A percentile compares a stretch with the other conserved stretches of the same genome.
These are phyloP conservation scores for Drosophila algonquin DNA, from an alignment of 2,888 invertebrate genomes.

Conservation along the genomic window DNA sequence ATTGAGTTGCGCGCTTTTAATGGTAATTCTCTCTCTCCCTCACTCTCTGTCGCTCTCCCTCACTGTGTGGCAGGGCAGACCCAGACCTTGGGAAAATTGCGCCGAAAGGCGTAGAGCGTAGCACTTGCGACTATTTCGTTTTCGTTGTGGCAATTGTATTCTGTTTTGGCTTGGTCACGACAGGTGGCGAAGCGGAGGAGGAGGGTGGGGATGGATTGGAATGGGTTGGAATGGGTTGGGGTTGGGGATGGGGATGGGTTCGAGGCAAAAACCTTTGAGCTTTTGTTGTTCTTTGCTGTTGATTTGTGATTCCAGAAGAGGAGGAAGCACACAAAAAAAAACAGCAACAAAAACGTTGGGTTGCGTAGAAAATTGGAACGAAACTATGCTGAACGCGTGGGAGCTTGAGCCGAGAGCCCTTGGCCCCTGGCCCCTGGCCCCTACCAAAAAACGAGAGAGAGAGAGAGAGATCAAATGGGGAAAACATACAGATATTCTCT, in stretches of 20 bases:
- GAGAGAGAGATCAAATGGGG: no score
- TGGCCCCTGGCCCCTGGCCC: no score
- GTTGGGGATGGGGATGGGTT: no score
- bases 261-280: not conserved
- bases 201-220: no score
- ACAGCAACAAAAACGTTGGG: not conserved
- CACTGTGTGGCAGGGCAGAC: no score
- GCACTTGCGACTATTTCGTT: not conserved
- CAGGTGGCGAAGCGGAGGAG: not conserved
- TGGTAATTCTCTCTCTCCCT: slow-evolving; percentile 14
- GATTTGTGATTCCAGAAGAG: not conserved
- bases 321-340: not conserved
- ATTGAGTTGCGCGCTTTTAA: slow-evolving; percentile 27
- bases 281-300: not conserved
- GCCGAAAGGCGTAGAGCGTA: slow-evolving; percentile 15
- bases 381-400: not conserved
- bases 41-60: no score
- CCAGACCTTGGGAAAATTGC: slow-evolving; percentile 9
- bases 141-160: not conserved
- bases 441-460: no score
- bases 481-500: slow-evolving; percentile 1
- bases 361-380: not conserved
- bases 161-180: slow-evolving; percentile 12
- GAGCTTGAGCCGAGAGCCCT: not conserved
- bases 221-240: no score